Percentiles rank a stretch among this genome's conserved stretches.
These are phyloP conservation scores for Loripinus fragilis DNA, from an alignment of 2,888 invertebrate species.

Conservation along the genomic window DNA sequence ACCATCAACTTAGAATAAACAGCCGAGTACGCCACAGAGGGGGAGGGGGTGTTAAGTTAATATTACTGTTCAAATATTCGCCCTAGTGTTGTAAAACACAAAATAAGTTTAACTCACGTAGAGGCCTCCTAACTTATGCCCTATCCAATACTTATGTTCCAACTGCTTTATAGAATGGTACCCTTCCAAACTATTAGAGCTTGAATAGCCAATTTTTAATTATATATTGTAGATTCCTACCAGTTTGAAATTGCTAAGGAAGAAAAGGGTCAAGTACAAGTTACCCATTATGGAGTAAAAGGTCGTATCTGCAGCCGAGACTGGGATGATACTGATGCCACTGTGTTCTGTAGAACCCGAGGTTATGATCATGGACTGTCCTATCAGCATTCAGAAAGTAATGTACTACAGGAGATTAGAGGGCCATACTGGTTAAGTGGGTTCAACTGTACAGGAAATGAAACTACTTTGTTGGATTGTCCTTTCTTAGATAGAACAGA, in stretches of 20 bases:
- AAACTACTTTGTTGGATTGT: conserved; percentile 67
- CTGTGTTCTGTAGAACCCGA: conserved; percentile 68
- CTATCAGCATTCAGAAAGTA: conserved; percentile 60
- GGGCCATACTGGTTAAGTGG: conserved; percentile 75
- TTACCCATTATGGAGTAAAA: conserved; percentile 75
- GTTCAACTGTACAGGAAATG: conserved; percentile 75
- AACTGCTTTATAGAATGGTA: no score
- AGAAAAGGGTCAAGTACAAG: conserved; percentile 63
- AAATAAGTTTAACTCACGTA: no score
- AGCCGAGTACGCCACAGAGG: no score
- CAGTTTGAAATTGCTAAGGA: conserved; percentile 54
- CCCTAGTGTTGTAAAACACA: no score
- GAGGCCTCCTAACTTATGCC: no score
- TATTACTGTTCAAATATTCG: no score
- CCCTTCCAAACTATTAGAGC: no score
- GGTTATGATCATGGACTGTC: conserved; percentile 67
- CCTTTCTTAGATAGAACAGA: conserved; percentile 59
- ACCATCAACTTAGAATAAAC: no score
- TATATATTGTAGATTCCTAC: conserved; percentile 59
- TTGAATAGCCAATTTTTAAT: no score
- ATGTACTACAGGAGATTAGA: conserved; percentile 44
- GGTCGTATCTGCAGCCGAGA: conserved; percentile 83
- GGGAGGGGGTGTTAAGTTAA: no score
- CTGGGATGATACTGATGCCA: conserved; percentile 75
- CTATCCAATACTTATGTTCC: no score